phyloP scores from a whole-genome alignment of 1,140 invertebrate genomes.

The Campoletis sonorensis region DNA sequence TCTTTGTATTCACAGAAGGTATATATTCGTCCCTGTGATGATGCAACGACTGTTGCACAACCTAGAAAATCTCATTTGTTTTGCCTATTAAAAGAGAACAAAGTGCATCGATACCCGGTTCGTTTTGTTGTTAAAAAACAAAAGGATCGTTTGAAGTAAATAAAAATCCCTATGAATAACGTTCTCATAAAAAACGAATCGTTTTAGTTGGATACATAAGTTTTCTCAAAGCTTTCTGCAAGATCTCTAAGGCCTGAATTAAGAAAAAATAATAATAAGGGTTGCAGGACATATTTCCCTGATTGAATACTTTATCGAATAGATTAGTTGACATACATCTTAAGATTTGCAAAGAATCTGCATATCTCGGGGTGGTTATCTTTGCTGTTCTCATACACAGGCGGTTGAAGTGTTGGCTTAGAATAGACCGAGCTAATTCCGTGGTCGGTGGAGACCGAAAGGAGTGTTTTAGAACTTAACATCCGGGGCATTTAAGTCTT shows the following conservation, averaged over 20 bases:
- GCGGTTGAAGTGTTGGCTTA: conserved; percentile 63
- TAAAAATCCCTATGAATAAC: too few relatives aligned
- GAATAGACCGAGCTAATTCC: conserved; percentile 76
- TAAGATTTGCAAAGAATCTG: too few relatives aligned
- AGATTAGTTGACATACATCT: too few relatives aligned
- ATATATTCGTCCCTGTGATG: neutral
- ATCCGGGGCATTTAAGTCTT: neutral
- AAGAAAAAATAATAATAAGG: too few relatives aligned
- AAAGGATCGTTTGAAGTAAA: neutral
- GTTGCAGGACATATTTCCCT: too few relatives aligned
- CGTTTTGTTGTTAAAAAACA: neutral
- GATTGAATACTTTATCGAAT: too few relatives aligned
- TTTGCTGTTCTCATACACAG: conserved; percentile 27
- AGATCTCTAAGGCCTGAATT: too few relatives aligned
- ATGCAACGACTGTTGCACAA: conserved; percentile 16
- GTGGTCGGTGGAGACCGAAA: conserved; percentile 62
- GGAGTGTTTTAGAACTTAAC: conserved; percentile 29
- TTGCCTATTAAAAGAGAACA: conserved; percentile 9
- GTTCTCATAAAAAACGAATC: too few relatives aligned
- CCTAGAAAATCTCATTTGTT: conserved; percentile 8
- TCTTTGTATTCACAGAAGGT: neutral
- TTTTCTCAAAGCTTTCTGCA: too few relatives aligned
- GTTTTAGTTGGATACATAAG: too few relatives aligned
- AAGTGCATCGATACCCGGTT: neutral
- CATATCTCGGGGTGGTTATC: conserved; percentile 22